Percentiles rank a stretch among this genome's conserved stretches.
Conservation (phyloP, 2,113 vertebrate genomes). For the Carettochelys insculpta region DNA sequence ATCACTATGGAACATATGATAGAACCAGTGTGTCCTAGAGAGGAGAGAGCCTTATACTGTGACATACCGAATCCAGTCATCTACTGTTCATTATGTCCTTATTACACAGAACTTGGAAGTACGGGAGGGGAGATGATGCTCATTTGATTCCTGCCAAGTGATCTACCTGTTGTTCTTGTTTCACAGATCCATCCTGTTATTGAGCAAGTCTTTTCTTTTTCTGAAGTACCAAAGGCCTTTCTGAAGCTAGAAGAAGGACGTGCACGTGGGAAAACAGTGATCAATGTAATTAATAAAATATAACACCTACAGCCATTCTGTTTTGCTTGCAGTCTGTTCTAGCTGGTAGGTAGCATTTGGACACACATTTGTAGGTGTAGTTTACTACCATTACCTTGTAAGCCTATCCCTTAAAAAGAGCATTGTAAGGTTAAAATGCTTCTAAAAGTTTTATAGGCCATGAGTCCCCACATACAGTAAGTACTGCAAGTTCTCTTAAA, state of each 20-base stretch:
- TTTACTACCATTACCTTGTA: neutral
- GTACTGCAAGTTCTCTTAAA: neutral
- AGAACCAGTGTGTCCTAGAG: neutral
- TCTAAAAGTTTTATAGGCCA: neutral
- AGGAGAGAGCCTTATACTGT: no score
- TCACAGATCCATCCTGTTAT: constrained; percentile 90
- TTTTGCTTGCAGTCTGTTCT: neutral
- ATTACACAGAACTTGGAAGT: neutral
- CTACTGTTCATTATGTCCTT: no score
- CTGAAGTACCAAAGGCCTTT: constrained; percentile 90
- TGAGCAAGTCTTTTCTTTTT: constrained; percentile 88
- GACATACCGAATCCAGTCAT: no score
- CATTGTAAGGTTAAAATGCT: neutral
- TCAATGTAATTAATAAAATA: constrained; percentile 76
- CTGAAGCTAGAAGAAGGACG: constrained; percentile 91
- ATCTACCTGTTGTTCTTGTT: constrained; percentile 45
- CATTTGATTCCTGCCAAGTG: neutral
- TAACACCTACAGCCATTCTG: constrained; percentile 12
- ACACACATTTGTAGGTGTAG: neutral
- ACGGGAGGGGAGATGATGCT: neutral
- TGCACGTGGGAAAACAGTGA: constrained; percentile 92
- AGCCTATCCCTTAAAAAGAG: neutral
- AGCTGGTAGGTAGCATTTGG: neutral
- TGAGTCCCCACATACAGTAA: neutral
- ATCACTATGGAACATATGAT: neutral